Evolutionary conservation across 2,888 invertebrate species (phyloP), one percentile per base, ranked within the genome.

Genomic region (Sycophila texana): DNA sequence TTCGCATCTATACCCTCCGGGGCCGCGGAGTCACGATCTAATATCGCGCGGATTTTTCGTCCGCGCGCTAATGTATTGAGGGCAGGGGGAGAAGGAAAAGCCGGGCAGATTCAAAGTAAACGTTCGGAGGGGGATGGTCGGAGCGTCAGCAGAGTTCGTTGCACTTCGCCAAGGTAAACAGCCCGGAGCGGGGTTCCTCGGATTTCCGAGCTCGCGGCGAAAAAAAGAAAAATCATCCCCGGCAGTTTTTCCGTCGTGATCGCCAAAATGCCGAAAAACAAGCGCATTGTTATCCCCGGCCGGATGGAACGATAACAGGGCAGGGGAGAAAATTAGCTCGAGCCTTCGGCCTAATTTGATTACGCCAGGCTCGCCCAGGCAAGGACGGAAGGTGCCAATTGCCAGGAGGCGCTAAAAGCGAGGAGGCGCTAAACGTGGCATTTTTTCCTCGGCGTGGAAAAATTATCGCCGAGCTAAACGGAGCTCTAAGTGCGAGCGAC

Each of bases 131-230:
- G 60, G n/a, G 39, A 26, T 26, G 14, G 39, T 51, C 13, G 22
- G 65, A 58, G 26, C 10, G 61, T 14, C 53, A 20, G 13, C 60
- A 61, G 63, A 71, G 80, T 84, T 84, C 82, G 83, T 83, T 84
- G 85, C 82, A 83, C 84, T 84, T 84, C 83, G 81, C 82, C 72
- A 67, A 80, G 68, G 76, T 81, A 83, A 84, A 85, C 83, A 84
- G 77, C 76, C 82, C 81, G 80, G 82, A 82, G 79, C 67, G 76
- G 80, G 74, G 39, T 60, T 75, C 75, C 58, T 79, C 66, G 66
- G 80, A 80, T 80, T 74, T 71, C 63, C 4, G 39, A 26, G 26
- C 67, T 2, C 0, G 18, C 2, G 2, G 3, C 22, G 22, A 47
- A 74, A n/a, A 20, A 57, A n/a, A 65, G 65, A 74, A 66, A 66